These are phyloP conservation scores for Spodoptera littoralis DNA, from an alignment of 2,888 invertebrate species.

Conservation along the genomic window DNA sequence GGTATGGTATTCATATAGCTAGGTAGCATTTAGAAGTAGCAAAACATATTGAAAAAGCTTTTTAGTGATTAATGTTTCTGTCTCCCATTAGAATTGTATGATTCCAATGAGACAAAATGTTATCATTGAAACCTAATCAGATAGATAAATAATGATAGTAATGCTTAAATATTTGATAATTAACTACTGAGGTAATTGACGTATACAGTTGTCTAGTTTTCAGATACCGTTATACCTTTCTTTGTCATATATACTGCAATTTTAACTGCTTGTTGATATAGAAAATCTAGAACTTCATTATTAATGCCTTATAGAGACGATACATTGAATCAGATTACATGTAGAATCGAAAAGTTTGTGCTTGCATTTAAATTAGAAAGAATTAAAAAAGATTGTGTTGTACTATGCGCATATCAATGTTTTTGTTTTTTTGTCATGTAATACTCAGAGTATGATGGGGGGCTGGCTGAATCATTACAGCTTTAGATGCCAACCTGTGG, in stretches of 20 bases:
- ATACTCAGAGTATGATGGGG: conserved; percentile 93
- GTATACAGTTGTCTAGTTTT: conserved; percentile 22
- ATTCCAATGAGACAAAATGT: conserved; percentile 16
- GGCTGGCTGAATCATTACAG: conserved; percentile 97
- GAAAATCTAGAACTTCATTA: conserved; percentile 5
- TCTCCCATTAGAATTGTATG: too few relatives aligned
- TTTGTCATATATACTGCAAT: conserved; percentile 1
- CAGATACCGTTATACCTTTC: conserved; percentile 3
- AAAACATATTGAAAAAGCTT: too few relatives aligned
- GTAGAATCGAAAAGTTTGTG: background rate
- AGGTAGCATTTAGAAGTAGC: background rate
- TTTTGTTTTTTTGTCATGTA: conserved; percentile 74
- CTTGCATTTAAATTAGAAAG: conserved; percentile 1
- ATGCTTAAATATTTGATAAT: conserved; percentile 37
- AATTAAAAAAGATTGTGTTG: conserved; percentile 2
- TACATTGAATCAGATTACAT: background rate
- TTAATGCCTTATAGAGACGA: background rate
- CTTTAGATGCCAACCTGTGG: conserved; percentile 96
- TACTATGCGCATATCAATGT: conserved; percentile 61
- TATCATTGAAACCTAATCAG: conserved; percentile 33
- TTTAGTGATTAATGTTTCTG: too few relatives aligned
- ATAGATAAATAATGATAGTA: conserved; percentile 40
- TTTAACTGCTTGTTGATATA: conserved; percentile 22
- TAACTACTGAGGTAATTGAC: too few relatives aligned
- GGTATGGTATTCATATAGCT: background rate